Conservation (phyloP, 2,113 vertebrate species). For the Mastomys coucha region DNA sequence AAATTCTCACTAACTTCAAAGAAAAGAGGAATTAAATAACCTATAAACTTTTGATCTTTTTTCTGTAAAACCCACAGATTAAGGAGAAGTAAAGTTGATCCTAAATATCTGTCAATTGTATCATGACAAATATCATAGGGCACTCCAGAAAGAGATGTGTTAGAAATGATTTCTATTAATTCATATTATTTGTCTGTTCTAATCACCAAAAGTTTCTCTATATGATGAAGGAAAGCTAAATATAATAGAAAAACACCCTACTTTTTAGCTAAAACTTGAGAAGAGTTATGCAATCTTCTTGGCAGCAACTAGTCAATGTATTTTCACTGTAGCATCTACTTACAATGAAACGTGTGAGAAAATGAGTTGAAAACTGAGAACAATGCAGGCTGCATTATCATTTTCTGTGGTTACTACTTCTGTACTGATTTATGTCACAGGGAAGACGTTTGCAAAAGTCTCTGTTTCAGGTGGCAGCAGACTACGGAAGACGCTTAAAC, state of each 20-base stretch:
- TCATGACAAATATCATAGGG: neutral
- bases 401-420: neutral
- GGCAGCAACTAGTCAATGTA: neutral
- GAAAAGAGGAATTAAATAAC: neutral
- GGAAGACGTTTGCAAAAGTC: neutral
- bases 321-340: neutral
- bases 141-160: neutral
- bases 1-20: slow-evolving; percentile 40
- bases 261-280: slow-evolving; percentile 11
- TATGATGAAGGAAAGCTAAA: neutral
- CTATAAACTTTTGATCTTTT: neutral
- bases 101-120: neutral
- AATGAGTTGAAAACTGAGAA: neutral
- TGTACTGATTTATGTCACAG: neutral
- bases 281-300: neutral
- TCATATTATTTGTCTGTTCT: neutral
- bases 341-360: neutral
- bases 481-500: neutral
- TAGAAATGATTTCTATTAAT: neutral
- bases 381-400: neutral
- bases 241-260: neutral
- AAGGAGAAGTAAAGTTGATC: neutral
- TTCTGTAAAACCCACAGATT: neutral
- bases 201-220: neutral
- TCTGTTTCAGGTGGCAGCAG: neutral